phyloP scores from a whole-genome alignment of 2,797 vertebrate species.

The Lerista edwardsae region DNA sequence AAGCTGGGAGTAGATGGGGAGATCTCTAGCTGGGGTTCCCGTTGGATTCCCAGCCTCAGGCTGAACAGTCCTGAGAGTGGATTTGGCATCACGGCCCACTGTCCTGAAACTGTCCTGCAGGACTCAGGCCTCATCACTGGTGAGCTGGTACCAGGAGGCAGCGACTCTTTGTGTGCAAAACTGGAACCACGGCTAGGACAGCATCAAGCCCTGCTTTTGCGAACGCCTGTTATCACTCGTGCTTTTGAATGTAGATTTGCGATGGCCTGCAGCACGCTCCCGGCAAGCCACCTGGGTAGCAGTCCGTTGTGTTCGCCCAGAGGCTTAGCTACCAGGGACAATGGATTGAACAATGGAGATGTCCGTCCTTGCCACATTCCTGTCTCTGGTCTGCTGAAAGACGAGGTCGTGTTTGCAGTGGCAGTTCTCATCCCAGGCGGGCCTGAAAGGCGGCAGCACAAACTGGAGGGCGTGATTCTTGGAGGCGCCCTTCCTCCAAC shows the following conservation, averaged over 20 bases:
- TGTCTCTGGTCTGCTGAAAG: constrained; percentile 39
- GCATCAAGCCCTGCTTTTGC: background rate
- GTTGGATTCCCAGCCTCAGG: background rate
- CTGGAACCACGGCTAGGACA: background rate
- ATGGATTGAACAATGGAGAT: constrained; percentile 62
- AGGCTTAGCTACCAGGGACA: constrained; percentile 59
- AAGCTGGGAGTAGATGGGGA: background rate
- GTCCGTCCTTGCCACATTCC: constrained; percentile 59
- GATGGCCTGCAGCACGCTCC: background rate
- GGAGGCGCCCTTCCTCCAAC: background rate
- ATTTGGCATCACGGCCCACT: background rate
- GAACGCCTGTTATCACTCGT: background rate
- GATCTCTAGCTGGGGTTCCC: background rate
- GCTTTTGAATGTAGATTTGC: accelerated
- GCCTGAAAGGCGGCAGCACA: constrained; percentile 33
- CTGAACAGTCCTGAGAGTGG: background rate
- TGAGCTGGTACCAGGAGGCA: background rate
- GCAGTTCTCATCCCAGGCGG: constrained; percentile 54
- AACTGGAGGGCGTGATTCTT: constrained; percentile 51
- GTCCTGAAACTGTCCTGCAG: background rate
- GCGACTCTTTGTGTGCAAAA: background rate
- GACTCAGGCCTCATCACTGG: too few species aligned
- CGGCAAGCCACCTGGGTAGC: background rate
- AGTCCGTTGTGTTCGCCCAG: accelerated
- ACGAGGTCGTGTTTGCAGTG: background rate